Percentiles rank a stretch among this genome's conserved stretches.
Conservation (phyloP, 2,888 invertebrate species). For the Cerastis rubricosa region DNA sequence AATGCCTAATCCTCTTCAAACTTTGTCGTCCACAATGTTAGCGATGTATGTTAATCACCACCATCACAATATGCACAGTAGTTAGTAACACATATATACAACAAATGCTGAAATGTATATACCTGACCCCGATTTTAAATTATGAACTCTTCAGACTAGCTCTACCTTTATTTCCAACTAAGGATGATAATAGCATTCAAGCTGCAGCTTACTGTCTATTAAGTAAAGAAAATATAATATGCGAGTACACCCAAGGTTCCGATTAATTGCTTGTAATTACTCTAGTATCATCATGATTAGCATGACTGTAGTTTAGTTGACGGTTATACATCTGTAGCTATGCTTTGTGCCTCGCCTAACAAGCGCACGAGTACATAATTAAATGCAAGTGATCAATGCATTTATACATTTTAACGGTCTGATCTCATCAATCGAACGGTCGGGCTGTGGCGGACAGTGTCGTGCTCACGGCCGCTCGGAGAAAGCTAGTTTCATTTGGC, state of each 20-base stretch:
- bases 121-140: conserved; percentile 36
- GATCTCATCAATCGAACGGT: conserved; percentile 71
- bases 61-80: conserved; percentile 55
- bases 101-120: conserved; percentile 34
- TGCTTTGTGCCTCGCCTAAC: conserved; percentile 47
- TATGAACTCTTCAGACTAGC: conserved; percentile 47
- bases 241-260: conserved; percentile 53
- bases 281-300: conserved; percentile 57
- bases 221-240: conserved; percentile 39
- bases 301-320: conserved; percentile 44
- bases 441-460: conserved; percentile 53
- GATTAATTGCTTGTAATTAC: conserved; percentile 57
- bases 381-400: conserved; percentile 71
- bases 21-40: conserved; percentile 33
- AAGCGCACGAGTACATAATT: conserved; percentile 62
- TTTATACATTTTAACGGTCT: conserved; percentile 72
- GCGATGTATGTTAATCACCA: conserved; percentile 46
- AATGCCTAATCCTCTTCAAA: conserved; percentile 36
- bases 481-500: conserved; percentile 75
- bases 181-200: conserved; percentile 16
- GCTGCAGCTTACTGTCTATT: conserved; percentile 26
- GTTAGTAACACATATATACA: conserved; percentile 45
- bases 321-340: conserved; percentile 35
- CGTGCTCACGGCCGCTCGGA: conserved; percentile 65
- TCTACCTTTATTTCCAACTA: conserved; percentile 29